phyloP scores from a whole-genome alignment of 1,140 invertebrate genomes.

The Paralvinella palmiformis region DNA sequence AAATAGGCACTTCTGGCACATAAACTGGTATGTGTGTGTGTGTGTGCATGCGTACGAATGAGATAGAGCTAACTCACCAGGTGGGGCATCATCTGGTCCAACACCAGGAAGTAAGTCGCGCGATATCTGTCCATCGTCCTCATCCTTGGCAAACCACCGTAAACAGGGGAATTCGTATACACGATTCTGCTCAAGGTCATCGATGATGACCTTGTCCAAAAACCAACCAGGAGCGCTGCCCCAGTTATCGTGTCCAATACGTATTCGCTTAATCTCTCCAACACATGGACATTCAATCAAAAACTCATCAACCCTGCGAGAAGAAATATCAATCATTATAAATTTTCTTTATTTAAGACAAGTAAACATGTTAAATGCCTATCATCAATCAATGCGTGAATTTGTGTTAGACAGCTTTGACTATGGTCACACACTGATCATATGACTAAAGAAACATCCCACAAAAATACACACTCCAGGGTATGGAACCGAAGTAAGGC shows the following conservation, averaged over 20 bases:
- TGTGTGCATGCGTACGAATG: too few relatives aligned
- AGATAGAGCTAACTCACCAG: conserved; percentile 26
- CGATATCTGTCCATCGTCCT: conserved; percentile 46
- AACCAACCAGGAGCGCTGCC: conserved; percentile 48
- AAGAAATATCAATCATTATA: too few relatives aligned
- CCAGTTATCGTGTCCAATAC: conserved; percentile 48
- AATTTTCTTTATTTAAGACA: too few relatives aligned
- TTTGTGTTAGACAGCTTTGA: too few relatives aligned
- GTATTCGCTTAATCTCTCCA: conserved; percentile 40
- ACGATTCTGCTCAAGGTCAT: conserved; percentile 36
- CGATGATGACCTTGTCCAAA: conserved; percentile 47
- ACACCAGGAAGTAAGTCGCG: conserved; percentile 34
- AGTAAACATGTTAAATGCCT: too few relatives aligned
- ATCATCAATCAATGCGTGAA: too few relatives aligned
- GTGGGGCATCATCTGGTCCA: conserved; percentile 27
- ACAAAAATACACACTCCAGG: too few relatives aligned
- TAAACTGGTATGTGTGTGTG: too few relatives aligned
- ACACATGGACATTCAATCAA: conserved; percentile 39
- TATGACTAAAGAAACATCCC: too few relatives aligned
- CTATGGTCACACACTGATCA: too few relatives aligned
- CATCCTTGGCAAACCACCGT: conserved; percentile 43
- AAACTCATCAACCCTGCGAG: conserved; percentile 48
- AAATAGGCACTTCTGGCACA: too few relatives aligned
- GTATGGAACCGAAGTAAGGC: too few relatives aligned
- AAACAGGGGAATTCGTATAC: conserved; percentile 45